These are phyloP conservation scores for Gallinago solitaria DNA, from an alignment of 2,797 vertebrate genomes.

Conservation along the genomic window DNA sequence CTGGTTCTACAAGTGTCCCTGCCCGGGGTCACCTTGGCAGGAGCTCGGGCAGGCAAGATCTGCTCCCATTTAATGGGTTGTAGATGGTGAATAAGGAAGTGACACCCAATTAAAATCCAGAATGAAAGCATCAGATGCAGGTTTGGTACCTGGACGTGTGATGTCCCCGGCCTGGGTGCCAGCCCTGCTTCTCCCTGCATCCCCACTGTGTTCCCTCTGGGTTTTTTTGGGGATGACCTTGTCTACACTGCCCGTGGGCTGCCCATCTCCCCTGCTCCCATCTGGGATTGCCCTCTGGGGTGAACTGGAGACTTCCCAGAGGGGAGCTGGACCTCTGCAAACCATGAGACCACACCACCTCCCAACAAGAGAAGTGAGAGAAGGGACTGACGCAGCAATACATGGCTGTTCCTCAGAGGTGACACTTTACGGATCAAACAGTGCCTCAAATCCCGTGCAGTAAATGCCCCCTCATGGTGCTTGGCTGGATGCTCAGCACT, in stretches of 20 bases:
- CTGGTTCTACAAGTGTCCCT: not conserved
- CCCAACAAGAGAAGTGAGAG: not conserved
- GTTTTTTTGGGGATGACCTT: not conserved
- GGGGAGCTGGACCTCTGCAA: not conserved
- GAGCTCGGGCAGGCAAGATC: not conserved
- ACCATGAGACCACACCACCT: accelerated
- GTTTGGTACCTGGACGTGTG: not conserved
- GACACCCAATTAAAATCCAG: accelerated
- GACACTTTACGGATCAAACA: not conserved
- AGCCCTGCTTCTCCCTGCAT: not conserved
- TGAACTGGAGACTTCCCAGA: not conserved
- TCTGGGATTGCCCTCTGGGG: not conserved
- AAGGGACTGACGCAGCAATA: accelerated
- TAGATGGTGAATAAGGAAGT: not conserved
- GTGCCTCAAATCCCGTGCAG: accelerated
- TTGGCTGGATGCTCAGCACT: accelerated
- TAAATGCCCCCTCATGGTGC: accelerated
- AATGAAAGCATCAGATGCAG: not conserved
- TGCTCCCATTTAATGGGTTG: not conserved
- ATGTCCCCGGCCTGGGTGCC: not conserved
- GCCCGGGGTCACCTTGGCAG: not conserved
- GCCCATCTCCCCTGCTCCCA: not conserved
- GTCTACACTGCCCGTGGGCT: not conserved
- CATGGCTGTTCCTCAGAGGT: accelerated
- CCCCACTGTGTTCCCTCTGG: not conserved